Conservation (phyloP, 2,888 invertebrate species). For the Trissonchulus sp. region DNA sequence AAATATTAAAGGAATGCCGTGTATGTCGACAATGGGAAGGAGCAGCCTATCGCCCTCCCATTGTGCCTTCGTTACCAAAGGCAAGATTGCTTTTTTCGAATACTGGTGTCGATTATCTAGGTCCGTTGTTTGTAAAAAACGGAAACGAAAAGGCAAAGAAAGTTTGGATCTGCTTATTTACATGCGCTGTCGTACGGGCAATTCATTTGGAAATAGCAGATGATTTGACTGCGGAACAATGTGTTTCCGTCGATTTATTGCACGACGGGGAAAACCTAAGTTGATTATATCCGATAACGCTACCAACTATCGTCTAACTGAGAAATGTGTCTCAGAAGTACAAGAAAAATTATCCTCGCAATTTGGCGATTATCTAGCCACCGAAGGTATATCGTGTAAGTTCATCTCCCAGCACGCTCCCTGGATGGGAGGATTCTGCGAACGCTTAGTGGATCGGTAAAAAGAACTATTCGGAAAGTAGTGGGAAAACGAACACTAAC, state of each 20-base stretch:
- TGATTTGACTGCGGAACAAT: constrained; percentile 43
- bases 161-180: constrained; percentile 24
- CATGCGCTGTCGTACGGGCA: constrained; percentile 16
- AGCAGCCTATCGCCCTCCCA: neutral
- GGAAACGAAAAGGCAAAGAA: constrained; percentile 35
- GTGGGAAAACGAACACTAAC: too few species aligned
- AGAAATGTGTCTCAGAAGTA: too few species aligned
- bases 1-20: neutral
- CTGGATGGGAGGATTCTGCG: too few species aligned
- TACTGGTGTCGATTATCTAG: neutral
- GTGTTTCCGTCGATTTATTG: constrained; percentile 52
- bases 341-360: too few species aligned
- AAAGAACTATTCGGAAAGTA: too few species aligned
- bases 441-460: too few species aligned
- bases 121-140: constrained; percentile 8
- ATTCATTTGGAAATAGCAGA: constrained; percentile 18
- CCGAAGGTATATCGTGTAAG: too few species aligned
- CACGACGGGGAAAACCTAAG: constrained; percentile 45
- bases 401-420: too few species aligned
- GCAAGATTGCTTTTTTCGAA: neutral
- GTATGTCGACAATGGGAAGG: neutral
- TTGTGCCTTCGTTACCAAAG: neutral
- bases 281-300: constrained; percentile 53
- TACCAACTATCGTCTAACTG: constrained; percentile 52
- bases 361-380: too few species aligned